phyloP scores from a whole-genome alignment of 2,797 vertebrate genomes.

The Stomatorhinus walkeri region DNA sequence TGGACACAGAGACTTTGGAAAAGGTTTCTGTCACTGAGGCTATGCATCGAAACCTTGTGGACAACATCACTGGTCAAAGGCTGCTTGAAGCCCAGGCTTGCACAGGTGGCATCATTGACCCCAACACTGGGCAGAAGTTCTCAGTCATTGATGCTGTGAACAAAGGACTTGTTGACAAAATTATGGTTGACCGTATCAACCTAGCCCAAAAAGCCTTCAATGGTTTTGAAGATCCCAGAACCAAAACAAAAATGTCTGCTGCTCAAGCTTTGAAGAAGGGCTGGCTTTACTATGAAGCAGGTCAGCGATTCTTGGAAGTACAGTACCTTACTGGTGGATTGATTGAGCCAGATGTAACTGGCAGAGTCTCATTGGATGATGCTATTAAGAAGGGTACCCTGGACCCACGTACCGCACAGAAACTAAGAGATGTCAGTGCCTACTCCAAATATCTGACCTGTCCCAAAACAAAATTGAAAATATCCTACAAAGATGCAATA shows the following conservation, averaged over 20 bases:
- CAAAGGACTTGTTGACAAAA: constrained; percentile 86
- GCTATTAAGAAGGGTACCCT: constrained; percentile 84
- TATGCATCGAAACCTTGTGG: constrained; percentile 89
- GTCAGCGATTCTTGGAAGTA: constrained; percentile 93
- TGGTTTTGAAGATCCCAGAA: constrained; percentile 94
- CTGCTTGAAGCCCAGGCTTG: constrained; percentile 93
- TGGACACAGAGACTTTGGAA: constrained; percentile 94
- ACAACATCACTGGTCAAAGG: constrained; percentile 93
- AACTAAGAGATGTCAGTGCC: constrained; percentile 80
- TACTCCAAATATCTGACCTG: constrained; percentile 96
- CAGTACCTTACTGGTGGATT: constrained; percentile 94
- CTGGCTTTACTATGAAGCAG: constrained; percentile 94
- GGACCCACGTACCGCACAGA: constrained; percentile 85
- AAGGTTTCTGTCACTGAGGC: constrained; percentile 94
- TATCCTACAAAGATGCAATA: constrained; percentile 96
- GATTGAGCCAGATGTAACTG: constrained; percentile 75
- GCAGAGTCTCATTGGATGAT: constrained; percentile 81
- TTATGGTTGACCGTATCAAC: constrained; percentile 96
- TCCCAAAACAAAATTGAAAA: constrained; percentile 97
- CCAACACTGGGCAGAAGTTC: constrained; percentile 78
- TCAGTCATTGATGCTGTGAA: constrained; percentile 74
- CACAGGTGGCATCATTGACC: constrained; percentile 92
- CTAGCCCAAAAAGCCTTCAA: constrained; percentile 92
- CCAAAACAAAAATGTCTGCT: constrained; percentile 94
- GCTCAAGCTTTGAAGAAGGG: constrained; percentile 97